These are phyloP conservation scores for Drosophila repletoides DNA, from an alignment of 1,140 invertebrate genomes.

Conservation along the genomic window DNA sequence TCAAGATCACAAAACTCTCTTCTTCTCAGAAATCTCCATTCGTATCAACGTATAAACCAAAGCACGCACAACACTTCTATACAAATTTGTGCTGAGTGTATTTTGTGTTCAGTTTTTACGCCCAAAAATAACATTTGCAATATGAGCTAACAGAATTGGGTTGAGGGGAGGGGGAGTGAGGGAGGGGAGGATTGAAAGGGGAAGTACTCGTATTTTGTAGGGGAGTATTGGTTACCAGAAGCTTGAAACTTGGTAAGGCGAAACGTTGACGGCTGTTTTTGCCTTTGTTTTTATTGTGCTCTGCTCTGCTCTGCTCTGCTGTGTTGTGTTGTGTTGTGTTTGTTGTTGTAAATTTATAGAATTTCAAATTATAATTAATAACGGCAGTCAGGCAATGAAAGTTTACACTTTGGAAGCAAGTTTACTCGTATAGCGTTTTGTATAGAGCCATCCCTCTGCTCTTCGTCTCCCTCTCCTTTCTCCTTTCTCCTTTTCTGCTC, in stretches of 20 bases:
- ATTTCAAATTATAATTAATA: constrained; percentile 74
- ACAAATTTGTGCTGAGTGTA: background rate
- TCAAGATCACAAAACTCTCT: too few species aligned
- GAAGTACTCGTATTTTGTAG: too few species aligned
- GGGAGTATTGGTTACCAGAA: constrained; percentile 10
- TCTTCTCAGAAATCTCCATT: too few species aligned
- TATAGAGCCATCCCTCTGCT: background rate
- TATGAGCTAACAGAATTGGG: constrained; percentile 25
- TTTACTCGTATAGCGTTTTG: constrained; percentile 4
- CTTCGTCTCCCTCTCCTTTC: background rate
- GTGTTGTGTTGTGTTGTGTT: too few species aligned
- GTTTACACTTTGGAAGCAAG: constrained; percentile 41
- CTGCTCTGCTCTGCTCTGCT: too few species aligned
- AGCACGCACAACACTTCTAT: background rate
- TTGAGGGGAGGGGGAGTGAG: background rate
- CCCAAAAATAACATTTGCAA: constrained; percentile 43
- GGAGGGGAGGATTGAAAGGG: background rate
- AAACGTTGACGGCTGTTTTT: constrained; percentile 27
- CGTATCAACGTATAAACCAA: constrained; percentile 5
- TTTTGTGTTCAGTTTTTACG: constrained; percentile 29
- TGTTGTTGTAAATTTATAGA: constrained; percentile 61
- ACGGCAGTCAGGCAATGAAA: constrained; percentile 47
- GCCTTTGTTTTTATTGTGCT: background rate
- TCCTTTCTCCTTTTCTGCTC: too few species aligned
- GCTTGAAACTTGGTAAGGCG: constrained; percentile 17